phyloP scores from a whole-genome alignment of 2,797 vertebrate species.

The Numenius phaeopus region DNA sequence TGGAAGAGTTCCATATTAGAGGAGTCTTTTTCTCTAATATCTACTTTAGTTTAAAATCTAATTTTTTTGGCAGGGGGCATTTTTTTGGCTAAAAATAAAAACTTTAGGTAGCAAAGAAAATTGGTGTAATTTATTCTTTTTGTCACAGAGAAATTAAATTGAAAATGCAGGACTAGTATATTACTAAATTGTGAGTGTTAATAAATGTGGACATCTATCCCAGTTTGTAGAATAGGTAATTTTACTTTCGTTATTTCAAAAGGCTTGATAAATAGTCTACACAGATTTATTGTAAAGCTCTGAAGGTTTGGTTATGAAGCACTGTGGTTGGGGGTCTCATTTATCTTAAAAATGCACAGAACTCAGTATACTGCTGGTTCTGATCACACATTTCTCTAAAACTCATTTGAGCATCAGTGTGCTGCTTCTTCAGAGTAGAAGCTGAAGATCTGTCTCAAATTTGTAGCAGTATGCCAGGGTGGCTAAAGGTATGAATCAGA shows the following conservation, averaged over 20 bases:
- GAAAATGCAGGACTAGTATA: not conserved
- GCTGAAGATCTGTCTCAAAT: not conserved
- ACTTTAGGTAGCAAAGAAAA: not conserved
- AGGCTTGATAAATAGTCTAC: not conserved
- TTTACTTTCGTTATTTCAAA: not conserved
- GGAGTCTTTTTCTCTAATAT: not conserved
- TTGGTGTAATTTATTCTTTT: not conserved
- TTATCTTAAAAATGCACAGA: not conserved
- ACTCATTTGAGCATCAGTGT: not conserved
- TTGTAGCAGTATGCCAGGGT: not conserved
- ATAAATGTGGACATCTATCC: not conserved
- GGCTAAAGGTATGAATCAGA: not conserved
- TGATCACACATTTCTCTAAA: not conserved
- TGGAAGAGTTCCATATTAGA: not conserved
- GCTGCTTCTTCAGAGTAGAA: not conserved
- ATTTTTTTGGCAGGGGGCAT: rapidly evolving
- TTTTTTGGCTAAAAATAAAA: not conserved
- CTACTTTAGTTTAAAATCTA: not conserved
- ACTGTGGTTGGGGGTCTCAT: not conserved
- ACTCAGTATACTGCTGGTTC: not conserved
- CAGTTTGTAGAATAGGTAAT: not conserved
- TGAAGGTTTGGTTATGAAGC: not conserved
- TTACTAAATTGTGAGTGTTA: not conserved
- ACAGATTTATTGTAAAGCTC: not conserved
- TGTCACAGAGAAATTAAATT: not conserved